These are phyloP conservation scores for Clistopyga incitator DNA, from an alignment of 2,888 invertebrate genomes.

Conservation along the genomic window DNA sequence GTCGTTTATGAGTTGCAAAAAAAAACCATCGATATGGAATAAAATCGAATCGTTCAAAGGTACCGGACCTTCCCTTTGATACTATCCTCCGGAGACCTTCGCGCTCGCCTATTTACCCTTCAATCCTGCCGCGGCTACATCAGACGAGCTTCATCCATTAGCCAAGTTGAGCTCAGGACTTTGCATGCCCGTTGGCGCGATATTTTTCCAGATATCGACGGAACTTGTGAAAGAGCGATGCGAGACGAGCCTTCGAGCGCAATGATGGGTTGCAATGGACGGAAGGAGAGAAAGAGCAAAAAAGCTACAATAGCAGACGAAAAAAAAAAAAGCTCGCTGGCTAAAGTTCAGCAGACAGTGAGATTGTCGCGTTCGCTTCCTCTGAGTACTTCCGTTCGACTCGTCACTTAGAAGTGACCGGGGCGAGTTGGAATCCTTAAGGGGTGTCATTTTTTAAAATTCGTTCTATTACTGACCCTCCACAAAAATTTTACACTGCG, in stretches of 20 bases:
- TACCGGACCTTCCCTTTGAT: neutral
- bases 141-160: neutral
- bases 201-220: conserved; percentile 7
- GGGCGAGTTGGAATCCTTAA: neutral
- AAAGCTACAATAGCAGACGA: neutral
- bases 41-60: neutral
- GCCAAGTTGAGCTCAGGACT: neutral
- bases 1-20: neutral
- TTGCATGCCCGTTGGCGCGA: conserved; percentile 7
- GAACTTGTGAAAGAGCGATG: conserved; percentile 5
- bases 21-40: neutral
- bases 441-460: neutral
- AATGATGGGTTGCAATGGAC: neutral
- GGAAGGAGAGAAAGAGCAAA: neutral
- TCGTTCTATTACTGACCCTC: neutral
- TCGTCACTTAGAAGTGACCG: neutral
- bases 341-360: conserved; percentile 10
- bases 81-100: neutral
- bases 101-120: neutral
- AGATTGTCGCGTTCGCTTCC: neutral
- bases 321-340: conserved; percentile 1
- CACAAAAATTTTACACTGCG: too few relatives aligned
- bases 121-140: neutral
- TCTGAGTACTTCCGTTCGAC: neutral
- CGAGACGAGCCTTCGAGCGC: neutral